phyloP scores from a whole-genome alignment of 1,140 invertebrate genomes.

The Papilio xuthus region DNA sequence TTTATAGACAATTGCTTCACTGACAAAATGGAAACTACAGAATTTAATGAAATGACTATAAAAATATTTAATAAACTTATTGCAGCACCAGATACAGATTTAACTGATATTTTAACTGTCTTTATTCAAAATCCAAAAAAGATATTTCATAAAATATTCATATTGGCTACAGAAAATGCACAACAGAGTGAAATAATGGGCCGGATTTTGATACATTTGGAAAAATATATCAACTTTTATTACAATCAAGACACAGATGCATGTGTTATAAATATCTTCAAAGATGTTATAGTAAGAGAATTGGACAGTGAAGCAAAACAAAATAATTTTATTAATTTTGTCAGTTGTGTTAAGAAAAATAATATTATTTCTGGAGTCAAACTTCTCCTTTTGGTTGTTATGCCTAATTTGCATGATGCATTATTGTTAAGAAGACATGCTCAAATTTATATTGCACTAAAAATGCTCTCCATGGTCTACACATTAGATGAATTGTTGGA shows the following conservation, averaged over 20 bases:
- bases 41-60: constrained; percentile 55
- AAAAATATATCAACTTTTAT: constrained; percentile 63
- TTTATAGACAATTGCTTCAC: constrained; percentile 56
- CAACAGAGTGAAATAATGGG: constrained; percentile 65
- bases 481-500: constrained; percentile 55
- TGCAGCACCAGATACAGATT: constrained; percentile 50
- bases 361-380: constrained; percentile 57
- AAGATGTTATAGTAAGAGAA: constrained; percentile 51
- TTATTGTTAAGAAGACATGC: constrained; percentile 56
- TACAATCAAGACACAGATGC: constrained; percentile 66
- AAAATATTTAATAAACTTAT: constrained; percentile 73
- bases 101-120: constrained; percentile 57
- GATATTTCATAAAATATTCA: constrained; percentile 63
- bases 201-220: constrained; percentile 58
- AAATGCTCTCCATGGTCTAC: constrained; percentile 55
- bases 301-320: constrained; percentile 53
- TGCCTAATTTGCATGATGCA: constrained; percentile 66
- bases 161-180: constrained; percentile 61
- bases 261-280: constrained; percentile 53
- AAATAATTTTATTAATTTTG: constrained; percentile 63
- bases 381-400: constrained; percentile 65
- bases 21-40: constrained; percentile 52
- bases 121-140: constrained; percentile 69
- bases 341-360: constrained; percentile 53
- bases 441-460: constrained; percentile 58